phyloP scores from a whole-genome alignment of 1,140 invertebrate genomes.

The Trialeurodes vaporariorum region DNA sequence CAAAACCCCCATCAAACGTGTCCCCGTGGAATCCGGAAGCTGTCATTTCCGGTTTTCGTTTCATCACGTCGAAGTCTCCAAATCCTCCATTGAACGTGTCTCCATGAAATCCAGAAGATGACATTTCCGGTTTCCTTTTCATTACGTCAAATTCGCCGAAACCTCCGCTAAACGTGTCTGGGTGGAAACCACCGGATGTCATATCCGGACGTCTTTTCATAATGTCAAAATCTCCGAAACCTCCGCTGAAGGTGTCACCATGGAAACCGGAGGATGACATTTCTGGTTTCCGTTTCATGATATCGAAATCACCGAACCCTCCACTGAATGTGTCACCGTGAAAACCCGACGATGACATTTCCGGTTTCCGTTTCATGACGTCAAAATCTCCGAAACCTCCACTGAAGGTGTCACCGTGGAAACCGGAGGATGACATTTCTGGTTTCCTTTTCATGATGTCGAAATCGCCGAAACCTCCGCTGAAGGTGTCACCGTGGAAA shows the following conservation, averaged over 20 bases:
- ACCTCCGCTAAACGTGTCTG: slow-evolving; percentile 36
- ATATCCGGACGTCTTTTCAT: slow-evolving; percentile 33
- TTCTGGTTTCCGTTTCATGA: slow-evolving; percentile 27
- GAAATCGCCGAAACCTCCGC: slow-evolving; percentile 35
- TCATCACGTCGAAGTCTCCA: slow-evolving; percentile 36
- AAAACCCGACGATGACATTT: slow-evolving; percentile 25
- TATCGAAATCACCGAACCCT: slow-evolving; percentile 30
- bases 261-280: slow-evolving; percentile 26
- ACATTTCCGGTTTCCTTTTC: slow-evolving; percentile 29
- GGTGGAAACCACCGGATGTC: slow-evolving; percentile 36
- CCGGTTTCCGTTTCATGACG: slow-evolving; percentile 22
- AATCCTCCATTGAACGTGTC: slow-evolving; percentile 39
- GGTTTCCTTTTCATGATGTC: slow-evolving; percentile 30
- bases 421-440: slow-evolving; percentile 25
- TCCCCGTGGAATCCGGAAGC: slow-evolving; percentile 26
- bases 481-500: slow-evolving; percentile 38
- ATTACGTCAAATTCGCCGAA: slow-evolving; percentile 39
- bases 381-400: slow-evolving; percentile 30
- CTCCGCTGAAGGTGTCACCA: slow-evolving; percentile 31
- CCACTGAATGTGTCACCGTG: slow-evolving; percentile 23
- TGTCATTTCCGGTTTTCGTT: slow-evolving; percentile 25
- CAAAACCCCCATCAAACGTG: slow-evolving; percentile 27
- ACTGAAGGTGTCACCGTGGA: slow-evolving; percentile 28
- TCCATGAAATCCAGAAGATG: slow-evolving; percentile 33
- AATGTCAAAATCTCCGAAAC: slow-evolving; percentile 29